phyloP scores from a whole-genome alignment of 1,140 invertebrate genomes.

The Charaxes varanes region DNA sequence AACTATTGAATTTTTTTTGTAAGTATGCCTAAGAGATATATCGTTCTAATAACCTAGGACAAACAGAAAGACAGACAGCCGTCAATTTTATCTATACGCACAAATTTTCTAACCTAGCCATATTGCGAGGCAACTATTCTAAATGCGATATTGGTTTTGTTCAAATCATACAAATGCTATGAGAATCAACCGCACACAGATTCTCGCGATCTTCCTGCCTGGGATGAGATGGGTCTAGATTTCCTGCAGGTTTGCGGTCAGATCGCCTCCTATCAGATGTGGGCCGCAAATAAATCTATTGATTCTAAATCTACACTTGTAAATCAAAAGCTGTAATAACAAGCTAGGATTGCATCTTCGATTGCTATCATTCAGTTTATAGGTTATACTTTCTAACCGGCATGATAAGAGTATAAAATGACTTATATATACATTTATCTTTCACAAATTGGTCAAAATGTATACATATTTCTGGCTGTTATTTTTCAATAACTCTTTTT shows the following conservation, averaged over 20 bases:
- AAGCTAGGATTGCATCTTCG: neutral
- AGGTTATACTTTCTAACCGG: no score
- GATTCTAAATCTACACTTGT: conserved; percentile 24
- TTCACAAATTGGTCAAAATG: no score
- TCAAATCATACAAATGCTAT: conserved; percentile 53
- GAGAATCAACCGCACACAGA: conserved; percentile 58
- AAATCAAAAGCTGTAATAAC: conserved; percentile 7
- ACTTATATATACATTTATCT: no score
- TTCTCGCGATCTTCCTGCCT: conserved; percentile 51
- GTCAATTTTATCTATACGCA: no score
- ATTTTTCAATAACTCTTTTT: no score
- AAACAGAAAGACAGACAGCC: no score
- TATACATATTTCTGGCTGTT: no score
- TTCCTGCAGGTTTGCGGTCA: conserved; percentile 60
- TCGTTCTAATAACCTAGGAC: no score
- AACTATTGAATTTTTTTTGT: no score
- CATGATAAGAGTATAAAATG: no score
- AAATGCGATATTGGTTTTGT: conserved; percentile 63
- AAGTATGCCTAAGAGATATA: no score
- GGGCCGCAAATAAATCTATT: conserved; percentile 58
- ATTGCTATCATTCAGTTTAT: no score
- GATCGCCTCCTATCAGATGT: conserved; percentile 51
- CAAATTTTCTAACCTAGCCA: conserved; percentile 45
- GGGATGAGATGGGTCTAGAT: conserved; percentile 61
- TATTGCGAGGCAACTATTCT: conserved; percentile 45